These are phyloP conservation scores for Melieria crassipennis DNA, from an alignment of 2,888 invertebrate genomes.

Conservation along the genomic window DNA sequence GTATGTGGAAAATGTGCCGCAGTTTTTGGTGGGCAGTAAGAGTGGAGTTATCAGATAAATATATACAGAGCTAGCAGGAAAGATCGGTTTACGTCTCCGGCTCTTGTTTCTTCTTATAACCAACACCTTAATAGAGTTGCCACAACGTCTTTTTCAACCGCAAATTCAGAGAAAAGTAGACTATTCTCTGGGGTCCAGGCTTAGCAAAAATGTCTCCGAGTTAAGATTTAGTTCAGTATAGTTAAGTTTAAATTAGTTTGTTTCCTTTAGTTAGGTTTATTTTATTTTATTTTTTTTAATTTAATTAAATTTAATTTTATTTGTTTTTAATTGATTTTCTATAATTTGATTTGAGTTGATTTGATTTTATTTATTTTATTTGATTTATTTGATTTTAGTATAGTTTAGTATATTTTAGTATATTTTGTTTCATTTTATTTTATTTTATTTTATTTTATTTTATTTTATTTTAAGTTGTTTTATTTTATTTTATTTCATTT, in stretches of 20 bases:
- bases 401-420: constrained; percentile 7
- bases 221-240: too few species aligned
- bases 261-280: too few species aligned
- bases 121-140: too few species aligned
- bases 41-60: neutral
- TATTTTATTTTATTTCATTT: neutral
- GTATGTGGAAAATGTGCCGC: neutral
- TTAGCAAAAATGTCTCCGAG: too few species aligned
- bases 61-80: too few species aligned
- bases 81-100: too few species aligned
- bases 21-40: too few species aligned
- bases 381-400: neutral
- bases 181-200: too few species aligned
- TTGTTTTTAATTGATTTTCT: neutral
- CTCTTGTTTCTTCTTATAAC: too few species aligned
- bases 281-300: neutral
- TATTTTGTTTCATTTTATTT: constrained; percentile 13
- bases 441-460: constrained; percentile 15
- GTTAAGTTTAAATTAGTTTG: too few species aligned
- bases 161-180: too few species aligned
- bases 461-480: constrained; percentile 3
- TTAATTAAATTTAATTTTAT: neutral
- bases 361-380: neutral
- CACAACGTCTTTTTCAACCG: too few species aligned
- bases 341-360: neutral